These are phyloP conservation scores for Catostylus mosaicus DNA, from an alignment of 30 jellyfish, hydroid and myxozoan genomes.

Conservation along the genomic window DNA sequence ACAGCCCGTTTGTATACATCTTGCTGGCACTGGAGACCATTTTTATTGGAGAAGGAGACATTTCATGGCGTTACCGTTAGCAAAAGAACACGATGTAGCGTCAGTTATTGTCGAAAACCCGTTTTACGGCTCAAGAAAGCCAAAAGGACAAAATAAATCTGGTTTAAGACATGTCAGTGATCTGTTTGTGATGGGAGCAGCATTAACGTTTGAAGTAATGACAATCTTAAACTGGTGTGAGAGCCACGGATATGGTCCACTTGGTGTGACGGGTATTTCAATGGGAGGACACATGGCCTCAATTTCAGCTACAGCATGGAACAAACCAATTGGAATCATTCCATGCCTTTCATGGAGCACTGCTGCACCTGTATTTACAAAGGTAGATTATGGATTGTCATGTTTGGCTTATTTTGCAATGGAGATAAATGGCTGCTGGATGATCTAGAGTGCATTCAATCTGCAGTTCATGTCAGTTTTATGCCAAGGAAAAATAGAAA, in stretches of 20 bases:
- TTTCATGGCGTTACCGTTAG: slow-evolving; percentile 88
- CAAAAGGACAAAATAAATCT: slow-evolving; percentile 82
- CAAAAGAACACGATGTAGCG: slow-evolving; percentile 73
- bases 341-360: slow-evolving; percentile 97
- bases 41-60: slow-evolving; percentile 89
- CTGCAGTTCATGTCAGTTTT: no score
- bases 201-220: slow-evolving; percentile 72
- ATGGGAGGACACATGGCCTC: slow-evolving; percentile 99
- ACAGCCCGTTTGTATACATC: slow-evolving; percentile 77
- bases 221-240: slow-evolving; percentile 90
- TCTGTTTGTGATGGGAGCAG: slow-evolving; percentile 95
- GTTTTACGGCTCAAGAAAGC: slow-evolving; percentile 88
- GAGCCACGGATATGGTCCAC: slow-evolving; percentile 83
- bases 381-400: no score
- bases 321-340: slow-evolving; percentile 83
- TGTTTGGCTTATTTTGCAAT: no score
- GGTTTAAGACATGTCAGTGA: slow-evolving; percentile 88
- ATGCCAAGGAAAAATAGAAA: no score
- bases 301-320: slow-evolving; percentile 84
- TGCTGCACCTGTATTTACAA: slow-evolving; percentile 94
- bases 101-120: slow-evolving; percentile 93
- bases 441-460: no score
- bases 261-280: slow-evolving; percentile 92
- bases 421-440: no score
- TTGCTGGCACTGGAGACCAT: slow-evolving; percentile 98